phyloP scores from a whole-genome alignment of 1,140 invertebrate species.

The Sycophaga agraensis region DNA sequence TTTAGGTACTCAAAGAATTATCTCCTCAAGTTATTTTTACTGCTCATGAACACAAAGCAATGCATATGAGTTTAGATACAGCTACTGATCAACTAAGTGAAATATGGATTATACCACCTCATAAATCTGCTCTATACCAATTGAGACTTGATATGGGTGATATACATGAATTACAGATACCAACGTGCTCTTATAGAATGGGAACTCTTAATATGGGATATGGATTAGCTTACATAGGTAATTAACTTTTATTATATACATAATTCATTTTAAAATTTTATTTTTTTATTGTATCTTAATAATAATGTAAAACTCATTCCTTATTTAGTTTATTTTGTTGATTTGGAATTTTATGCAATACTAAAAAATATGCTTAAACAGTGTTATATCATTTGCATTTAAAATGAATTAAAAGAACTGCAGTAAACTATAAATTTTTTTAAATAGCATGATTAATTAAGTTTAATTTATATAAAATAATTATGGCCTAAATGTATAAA shows the following conservation, averaged over 20 bases:
- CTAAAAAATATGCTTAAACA: too few relatives aligned
- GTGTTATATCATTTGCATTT: too few relatives aligned
- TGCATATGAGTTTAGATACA: constrained; percentile 59
- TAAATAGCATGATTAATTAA: too few relatives aligned
- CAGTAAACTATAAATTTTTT: too few relatives aligned
- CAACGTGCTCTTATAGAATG: constrained; percentile 94
- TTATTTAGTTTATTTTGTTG: too few relatives aligned
- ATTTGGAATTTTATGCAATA: too few relatives aligned
- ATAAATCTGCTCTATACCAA: constrained; percentile 56
- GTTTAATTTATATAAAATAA: too few relatives aligned
- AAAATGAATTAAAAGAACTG: too few relatives aligned
- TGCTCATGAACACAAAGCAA: constrained; percentile 78
- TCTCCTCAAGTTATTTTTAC: constrained; percentile 80
- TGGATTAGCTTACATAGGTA: constrained; percentile 81
- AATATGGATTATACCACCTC: constrained; percentile 51
- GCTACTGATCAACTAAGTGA: constrained; percentile 54
- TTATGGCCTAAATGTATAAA: too few relatives aligned
- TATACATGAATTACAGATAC: constrained; percentile 83
- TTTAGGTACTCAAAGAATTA: constrained; percentile 66
- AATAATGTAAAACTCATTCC: too few relatives aligned
- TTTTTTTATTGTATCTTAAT: not conserved
- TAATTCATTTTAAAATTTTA: not conserved
- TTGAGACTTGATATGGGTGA: constrained; percentile 56
- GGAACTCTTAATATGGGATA: constrained; percentile 81
- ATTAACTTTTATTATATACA: constrained; percentile 36